A percentile compares a stretch with the other conserved stretches of the same genome.
These are phyloP conservation scores for Bibio marci DNA, from an alignment of 2,888 invertebrate genomes.

Conservation along the genomic window DNA sequence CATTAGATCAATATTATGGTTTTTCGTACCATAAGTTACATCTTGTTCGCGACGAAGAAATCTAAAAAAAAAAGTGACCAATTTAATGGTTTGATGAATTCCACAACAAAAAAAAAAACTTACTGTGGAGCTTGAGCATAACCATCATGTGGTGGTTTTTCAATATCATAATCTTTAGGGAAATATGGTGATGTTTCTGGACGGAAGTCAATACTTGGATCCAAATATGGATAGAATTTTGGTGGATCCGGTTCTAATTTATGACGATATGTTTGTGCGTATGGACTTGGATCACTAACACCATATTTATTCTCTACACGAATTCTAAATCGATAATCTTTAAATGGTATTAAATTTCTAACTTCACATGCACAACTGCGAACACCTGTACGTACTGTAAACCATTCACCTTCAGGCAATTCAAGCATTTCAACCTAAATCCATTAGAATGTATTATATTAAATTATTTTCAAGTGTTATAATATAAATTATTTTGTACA, in stretches of 20 bases:
- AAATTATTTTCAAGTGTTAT: not conserved
- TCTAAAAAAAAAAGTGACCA: constrained; percentile 17
- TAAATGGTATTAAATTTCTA: constrained; percentile 74
- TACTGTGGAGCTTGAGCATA: constrained; percentile 62
- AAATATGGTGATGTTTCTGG: constrained; percentile 75
- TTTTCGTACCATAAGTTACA: constrained; percentile 80
- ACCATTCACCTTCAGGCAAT: constrained; percentile 84
- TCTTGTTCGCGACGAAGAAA: constrained; percentile 79
- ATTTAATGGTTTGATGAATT: not conserved
- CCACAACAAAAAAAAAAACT: constrained; percentile 8
- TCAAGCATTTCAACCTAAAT: constrained; percentile 76
- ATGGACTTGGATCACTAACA: constrained; percentile 89
- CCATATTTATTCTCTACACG: constrained; percentile 95
- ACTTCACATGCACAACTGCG: constrained; percentile 82
- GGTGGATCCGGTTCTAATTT: constrained; percentile 65
- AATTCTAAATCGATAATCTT: constrained; percentile 89
- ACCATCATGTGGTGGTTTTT: constrained; percentile 68
- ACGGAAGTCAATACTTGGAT: constrained; percentile 64
- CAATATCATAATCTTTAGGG: constrained; percentile 84
- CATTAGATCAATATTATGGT: constrained; percentile 75
- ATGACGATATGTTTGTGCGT: constrained; percentile 62
- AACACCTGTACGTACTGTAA: constrained; percentile 66
- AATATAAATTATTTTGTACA: not conserved
- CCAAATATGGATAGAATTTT: constrained; percentile 61
- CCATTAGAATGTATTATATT: too few relatives aligned